Evolutionary conservation across 2,888 invertebrate species (phyloP), one percentile per base, ranked within the genome.

Genomic region (Euplexia lucipara): DNA sequence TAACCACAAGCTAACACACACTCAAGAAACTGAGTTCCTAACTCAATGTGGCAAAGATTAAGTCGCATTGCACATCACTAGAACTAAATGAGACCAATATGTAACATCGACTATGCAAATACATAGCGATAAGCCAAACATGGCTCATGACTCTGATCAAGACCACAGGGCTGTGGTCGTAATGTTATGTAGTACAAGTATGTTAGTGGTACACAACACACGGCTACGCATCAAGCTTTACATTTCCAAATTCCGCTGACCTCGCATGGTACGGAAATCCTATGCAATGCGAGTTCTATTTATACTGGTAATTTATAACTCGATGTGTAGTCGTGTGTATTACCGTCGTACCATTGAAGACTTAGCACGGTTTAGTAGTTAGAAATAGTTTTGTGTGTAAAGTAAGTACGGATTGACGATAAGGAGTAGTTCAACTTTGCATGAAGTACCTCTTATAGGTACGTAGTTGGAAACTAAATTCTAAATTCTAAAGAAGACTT

Each of bases 61-160:
- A 10, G 5, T 0, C 30, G 10, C 16, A 18, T 16, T 35, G 26
- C 47, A 51, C 79, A 82, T 64, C 83, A 53, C 81, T 83, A 74
- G 47, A 49, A 16, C n/a, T 4, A 64, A 83, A 78, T 62, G 69
- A 78, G 83, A 78, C 64, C 81, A 78, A 52, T 51, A 66, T 66
- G 58, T 81, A 70, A 61, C 68, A 70, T 44, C 59, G n/a, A 68
- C 56, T 83, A 83, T 81, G 83, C 75, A 81, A 81, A 81, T 83
- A 81, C 12, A 12, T 14, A 20, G 39, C 63, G 71, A 81, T 81
- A 75, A 81, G 61, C 69, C 44, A 52, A 49, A 58, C 65, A 61
- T 59, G 67, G 45, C 66, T 77, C 69, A 80, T 80, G 58, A 66
- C 45, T 26, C 47, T 26, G 45, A 53, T 54, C 71, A 68, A 66